Conservation (phyloP, 2,888 invertebrate species). For the Scelioninae gen. 1 region DNA sequence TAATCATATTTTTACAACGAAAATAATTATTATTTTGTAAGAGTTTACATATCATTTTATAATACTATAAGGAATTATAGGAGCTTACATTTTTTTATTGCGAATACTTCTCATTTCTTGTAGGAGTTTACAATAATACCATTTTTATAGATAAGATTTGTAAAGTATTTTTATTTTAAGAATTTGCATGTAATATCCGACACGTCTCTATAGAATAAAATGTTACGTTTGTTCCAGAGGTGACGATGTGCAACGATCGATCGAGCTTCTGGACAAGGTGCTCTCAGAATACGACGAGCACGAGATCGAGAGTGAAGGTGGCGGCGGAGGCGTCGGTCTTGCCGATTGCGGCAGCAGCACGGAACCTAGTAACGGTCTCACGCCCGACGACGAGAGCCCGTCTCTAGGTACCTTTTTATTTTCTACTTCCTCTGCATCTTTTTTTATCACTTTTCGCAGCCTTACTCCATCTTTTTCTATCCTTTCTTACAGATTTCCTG, state of each 20-base stretch:
- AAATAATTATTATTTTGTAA: no score
- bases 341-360: slow-evolving; percentile 84
- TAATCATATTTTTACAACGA: no score
- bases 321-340: slow-evolving; percentile 75
- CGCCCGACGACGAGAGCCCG: slow-evolving; percentile 89
- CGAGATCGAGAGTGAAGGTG: slow-evolving; percentile 86
- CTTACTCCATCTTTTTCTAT: not conserved
- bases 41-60: no score
- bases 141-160: no score
- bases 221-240: slow-evolving; percentile 87
- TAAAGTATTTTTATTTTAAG: no score
- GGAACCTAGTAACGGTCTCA: slow-evolving; percentile 85
- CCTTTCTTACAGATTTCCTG: not conserved
- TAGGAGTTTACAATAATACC: no score
- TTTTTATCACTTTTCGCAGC: not conserved
- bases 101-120: no score
- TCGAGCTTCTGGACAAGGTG: slow-evolving; percentile 94
- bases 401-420: slow-evolving; percentile 86
- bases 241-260: slow-evolving; percentile 94
- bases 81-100: no score
- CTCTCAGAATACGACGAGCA: slow-evolving; percentile 95
- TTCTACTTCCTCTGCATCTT: not conserved
- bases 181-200: no score
- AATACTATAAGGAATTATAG: no score
- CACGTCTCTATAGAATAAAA: slow-evolving; percentile 80